Evolutionary conservation across 2,888 invertebrate genomes (phyloP), one percentile per base, ranked within the genome.

Genomic region (Andrena trimmerana): DNA sequence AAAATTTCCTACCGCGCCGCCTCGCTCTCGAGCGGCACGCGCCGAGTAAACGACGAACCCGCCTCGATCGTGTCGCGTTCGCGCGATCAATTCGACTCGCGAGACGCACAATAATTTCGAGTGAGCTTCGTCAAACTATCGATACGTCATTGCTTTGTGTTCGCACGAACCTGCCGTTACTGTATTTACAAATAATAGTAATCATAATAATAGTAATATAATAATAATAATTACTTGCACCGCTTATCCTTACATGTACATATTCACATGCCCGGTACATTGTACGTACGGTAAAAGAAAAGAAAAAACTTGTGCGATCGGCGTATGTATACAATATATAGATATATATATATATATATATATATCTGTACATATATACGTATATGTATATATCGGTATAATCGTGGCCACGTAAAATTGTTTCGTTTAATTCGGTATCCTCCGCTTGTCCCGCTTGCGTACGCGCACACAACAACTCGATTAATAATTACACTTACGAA

Each of bases 281-380:
- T 75, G 76, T 78, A 78, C 71, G 68, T 78, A 78, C 62, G 62
- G 59, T 82, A 79, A 82, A 87, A 80, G 77, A 84, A 82, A 79
- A 79, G 50, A 66, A 85, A 84, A 31, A 80, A 89, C 86, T 88
- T 86, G 86, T 86, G 86, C 86, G 86, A 86, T 85, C 75, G 81
- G 79, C 77, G 77, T 83, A 78, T 81, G 72, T 75, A 76, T 76
- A 78, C 76, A 60, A 52, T 74, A 79, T 67, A 60, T 65, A 33
- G 8, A 33, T 33, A 0, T 33, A 2, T 33, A 8, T 33, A 48
- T 74, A 77, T 67, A 57, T 63, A 62, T 27, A 71, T 78, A 48
- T 48, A 36, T 63, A 65, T 70, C 31, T 79, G 57, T 74, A 78
- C 36, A 70, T 65, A 65, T 50, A 16, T 42, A 42, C n/a, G 42